phyloP scores from a whole-genome alignment of 2,888 invertebrate genomes.

The Odontocolon sp. region DNA sequence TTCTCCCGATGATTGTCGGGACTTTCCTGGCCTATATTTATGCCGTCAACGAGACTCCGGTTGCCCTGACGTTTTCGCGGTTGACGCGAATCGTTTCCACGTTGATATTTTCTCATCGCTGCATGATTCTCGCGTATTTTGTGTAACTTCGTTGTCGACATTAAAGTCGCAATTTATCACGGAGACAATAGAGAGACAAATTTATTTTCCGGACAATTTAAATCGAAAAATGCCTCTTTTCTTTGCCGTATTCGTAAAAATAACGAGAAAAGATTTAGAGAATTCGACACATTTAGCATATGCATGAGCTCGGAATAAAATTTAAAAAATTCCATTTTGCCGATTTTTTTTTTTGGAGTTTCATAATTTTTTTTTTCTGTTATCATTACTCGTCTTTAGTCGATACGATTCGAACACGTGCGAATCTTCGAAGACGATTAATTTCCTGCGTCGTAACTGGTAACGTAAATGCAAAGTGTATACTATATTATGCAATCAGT shows the following conservation, averaged over 20 bases:
- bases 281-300: not conserved
- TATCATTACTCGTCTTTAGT: no score
- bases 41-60: constrained; percentile 3
- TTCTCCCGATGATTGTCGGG: constrained; percentile 67
- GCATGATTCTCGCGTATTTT: no score
- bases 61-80: not conserved
- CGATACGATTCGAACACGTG: not conserved
- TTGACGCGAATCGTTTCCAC: not conserved
- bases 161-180: no score
- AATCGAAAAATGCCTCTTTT: no score
- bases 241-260: no score
- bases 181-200: no score
- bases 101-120: no score
- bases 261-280: no score
- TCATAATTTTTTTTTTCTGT: not conserved
- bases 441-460: not conserved
- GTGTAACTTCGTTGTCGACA: no score
- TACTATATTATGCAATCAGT: not conserved
- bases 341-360: not conserved
- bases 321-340: not conserved
- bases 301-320: not conserved
- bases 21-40: constrained; percentile 69
- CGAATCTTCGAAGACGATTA: not conserved
- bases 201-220: no score
- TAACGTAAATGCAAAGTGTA: not conserved